Base-by-base conservation (phyloP, 2,113 vertebrate species). In the Hippocampus barbouri region DNA sequence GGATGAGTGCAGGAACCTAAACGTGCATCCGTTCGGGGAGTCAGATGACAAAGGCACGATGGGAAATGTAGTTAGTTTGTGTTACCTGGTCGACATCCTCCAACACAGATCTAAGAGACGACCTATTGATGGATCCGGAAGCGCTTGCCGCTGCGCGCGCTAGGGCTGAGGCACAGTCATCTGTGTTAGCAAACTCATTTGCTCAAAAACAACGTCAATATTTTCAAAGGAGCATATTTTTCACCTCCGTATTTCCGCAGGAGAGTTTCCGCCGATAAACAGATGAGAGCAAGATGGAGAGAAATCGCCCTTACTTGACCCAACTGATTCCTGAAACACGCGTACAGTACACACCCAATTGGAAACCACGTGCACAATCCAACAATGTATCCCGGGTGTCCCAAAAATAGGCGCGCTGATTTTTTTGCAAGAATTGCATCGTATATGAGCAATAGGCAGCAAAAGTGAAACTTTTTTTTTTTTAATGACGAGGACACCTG, bases 81-180 rank as follows among this genome's bases (percentile, higher is more conserved):
- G 21, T 69, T 72, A 95, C 94, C 93, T 94, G 91, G 69, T 91
- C 93, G 59, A 97, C 90, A 78, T 94, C 92, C 38, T 85, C 88
- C 30, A 96, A 90, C 5, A 96, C 74, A 43, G 79, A 87, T 73
- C 90, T 92, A 81, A 95, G 89, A 77, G 79, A 73, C 60, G 80
- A 91, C 21, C 38, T 81, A 73, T 89, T 94, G 74, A 96, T 84
- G 8, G 72, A 79, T 34, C 85, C 72, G 0, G 18, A 74, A 60
- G 57, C 45, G 40, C 78, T 66, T 47, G 79, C 88, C 21, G 92
- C 92, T 43, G 95, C 65, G 21, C 85, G 78, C 67, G 93, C 91
- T 59, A 96, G 89, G 86, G 89, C 95, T 95, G 73, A 68, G 23
- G 71, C 23, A 64, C 56, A 61, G 20, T 21, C 59, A 75, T 25